Base-by-base conservation (phyloP, 2,797 vertebrate genomes). In the Chrysocyon brachyurus region DNA sequence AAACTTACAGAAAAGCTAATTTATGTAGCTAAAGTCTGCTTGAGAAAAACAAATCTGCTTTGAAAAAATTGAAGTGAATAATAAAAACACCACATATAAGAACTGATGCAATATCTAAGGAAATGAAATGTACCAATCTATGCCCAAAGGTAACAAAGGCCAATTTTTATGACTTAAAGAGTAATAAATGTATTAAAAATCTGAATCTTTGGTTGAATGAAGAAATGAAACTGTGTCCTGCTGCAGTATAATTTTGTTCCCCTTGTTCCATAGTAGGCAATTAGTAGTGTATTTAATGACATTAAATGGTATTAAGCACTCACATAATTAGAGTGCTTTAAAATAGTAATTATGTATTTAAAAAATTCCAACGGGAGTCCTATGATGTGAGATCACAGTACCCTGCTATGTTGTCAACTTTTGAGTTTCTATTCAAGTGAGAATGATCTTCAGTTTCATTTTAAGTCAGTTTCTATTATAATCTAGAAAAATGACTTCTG, bases 281-380 rank as follows among this genome's bases (percentile, higher is more conserved):
- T 72, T 96, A 92, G 92, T 22, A 91, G 36, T 56, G 24, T 56
- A 94, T 66, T 63, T 96, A 96, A 82, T 83, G 68, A 97, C 52
- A 96, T 90, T 73, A 94, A 93, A 72, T 88, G 49, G 33, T 94
- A 94, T 83, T 91, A 97, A 97, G 85, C 66, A 96, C 46, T 84
- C 93, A 97, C 26, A 94, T 72, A 96, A 92, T 63, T 93, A 91
- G 36, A 94, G 63, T 93, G 72, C n/a, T 95, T 97, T 94, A 95
- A 96, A 96, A 96, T 24, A 94, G 28, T 96, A 97, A 97, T 96
- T 95, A 89, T 16, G 17, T 75, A 87, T 86, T 93, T 82, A 2
- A 61, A 89, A 94, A 97, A 88, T 68, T 92, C 82, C 66, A 92
- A 92, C 31, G 31, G 26, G 78, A 84, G 72, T 89, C 59, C 82